These are phyloP conservation scores for Semaprochilodus insignis DNA, from an alignment of 2,797 vertebrate genomes.

Conservation along the genomic window DNA sequence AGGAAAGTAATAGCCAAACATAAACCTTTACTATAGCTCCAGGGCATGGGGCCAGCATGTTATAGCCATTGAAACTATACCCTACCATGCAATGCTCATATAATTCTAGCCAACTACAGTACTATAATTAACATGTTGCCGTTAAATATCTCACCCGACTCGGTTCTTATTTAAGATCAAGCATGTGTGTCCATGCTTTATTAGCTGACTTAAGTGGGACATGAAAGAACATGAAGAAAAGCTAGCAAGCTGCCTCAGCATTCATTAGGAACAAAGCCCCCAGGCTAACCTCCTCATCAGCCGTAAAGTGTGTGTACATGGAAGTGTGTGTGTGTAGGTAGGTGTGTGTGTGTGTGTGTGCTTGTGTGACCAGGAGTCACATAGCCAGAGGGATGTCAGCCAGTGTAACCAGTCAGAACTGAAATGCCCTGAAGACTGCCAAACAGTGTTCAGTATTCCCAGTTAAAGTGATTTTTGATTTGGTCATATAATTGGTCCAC, in stretches of 20 bases:
- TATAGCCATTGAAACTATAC: not conserved
- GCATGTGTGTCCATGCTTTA: not conserved
- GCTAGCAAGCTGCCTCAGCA: slow-evolving; percentile 2
- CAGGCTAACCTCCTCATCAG: slow-evolving; percentile 31
- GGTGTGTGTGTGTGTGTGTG: not conserved
- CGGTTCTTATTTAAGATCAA: slow-evolving; percentile 5
- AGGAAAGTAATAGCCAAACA: not conserved
- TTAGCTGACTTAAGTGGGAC: slow-evolving; percentile 19
- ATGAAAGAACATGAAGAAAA: slow-evolving; percentile 14
- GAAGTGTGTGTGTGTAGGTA: not conserved
- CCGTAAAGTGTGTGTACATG: slow-evolving; percentile 14
- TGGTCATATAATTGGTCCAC: not conserved
- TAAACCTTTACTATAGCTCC: not conserved
- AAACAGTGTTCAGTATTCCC: not conserved
- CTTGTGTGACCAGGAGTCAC: not conserved
- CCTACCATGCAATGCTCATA: not conserved
- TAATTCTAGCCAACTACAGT: not conserved
- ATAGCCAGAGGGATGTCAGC: not conserved
- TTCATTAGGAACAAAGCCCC: slow-evolving; percentile 36
- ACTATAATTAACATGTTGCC: not conserved
- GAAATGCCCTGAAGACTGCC: not conserved
- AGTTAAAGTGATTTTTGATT: not conserved
- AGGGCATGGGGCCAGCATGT: not conserved
- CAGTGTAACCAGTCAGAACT: not conserved
- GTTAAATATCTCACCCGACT: not conserved